These are phyloP conservation scores for Pithys albifrons DNA, from an alignment of 2,113 vertebrate species.

Conservation along the genomic window DNA sequence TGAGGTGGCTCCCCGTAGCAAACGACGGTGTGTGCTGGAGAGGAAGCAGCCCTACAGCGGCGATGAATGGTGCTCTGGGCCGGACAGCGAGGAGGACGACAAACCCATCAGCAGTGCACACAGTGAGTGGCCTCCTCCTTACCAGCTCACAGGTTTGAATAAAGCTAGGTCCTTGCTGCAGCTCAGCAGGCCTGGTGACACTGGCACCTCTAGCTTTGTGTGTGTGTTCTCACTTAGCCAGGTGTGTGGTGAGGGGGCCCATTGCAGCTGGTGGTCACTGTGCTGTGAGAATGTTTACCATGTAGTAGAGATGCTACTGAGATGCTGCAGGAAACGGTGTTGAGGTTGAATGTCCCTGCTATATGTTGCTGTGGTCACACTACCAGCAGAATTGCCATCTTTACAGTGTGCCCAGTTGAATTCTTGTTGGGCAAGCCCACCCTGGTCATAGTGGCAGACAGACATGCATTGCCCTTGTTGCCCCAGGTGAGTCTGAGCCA, in stretches of 20 bases:
- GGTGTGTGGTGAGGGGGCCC: neutral
- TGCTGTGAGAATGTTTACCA: neutral
- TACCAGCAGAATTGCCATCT: neutral
- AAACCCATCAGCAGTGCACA: conserved; percentile 83
- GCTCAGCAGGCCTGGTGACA: neutral
- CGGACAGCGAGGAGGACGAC: conserved; percentile 94
- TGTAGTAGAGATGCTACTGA: neutral
- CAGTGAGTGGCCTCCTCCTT: conserved; percentile 79
- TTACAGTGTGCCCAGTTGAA: neutral
- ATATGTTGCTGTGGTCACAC: neutral
- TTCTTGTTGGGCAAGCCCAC: neutral
- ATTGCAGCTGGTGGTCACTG: neutral
- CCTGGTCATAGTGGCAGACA: neutral
- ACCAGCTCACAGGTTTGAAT: neutral
- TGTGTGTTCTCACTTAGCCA: rapidly evolving
- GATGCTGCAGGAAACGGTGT: neutral
- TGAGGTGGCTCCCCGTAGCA: conserved; percentile 90
- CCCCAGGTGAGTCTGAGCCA: neutral
- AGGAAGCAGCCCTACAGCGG: conserved; percentile 97
- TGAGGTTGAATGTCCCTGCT: neutral
- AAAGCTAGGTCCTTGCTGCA: neutral
- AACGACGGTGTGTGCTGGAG: conserved; percentile 93
- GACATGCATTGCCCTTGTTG: rapidly evolving
- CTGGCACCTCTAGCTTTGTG: neutral
- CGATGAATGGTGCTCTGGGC: conserved; percentile 97